Evolutionary conservation across 2,797 vertebrate genomes (phyloP).

Genomic region (Alcedo quadribrachys): DNA sequence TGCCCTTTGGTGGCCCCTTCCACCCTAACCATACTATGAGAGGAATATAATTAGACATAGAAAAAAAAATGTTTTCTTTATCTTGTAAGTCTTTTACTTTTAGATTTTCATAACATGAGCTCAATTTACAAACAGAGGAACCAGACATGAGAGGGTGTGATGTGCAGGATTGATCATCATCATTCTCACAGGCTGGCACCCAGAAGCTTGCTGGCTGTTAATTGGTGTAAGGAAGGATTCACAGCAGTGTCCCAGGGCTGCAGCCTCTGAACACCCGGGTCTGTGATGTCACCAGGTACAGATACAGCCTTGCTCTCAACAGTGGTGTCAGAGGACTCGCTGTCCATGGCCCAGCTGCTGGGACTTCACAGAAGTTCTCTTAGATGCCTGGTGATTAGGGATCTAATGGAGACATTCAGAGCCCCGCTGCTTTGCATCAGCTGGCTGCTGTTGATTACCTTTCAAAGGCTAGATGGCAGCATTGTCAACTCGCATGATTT

Average conservation of each 20-base stretch:
- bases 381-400: neutral
- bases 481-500: constrained; percentile 51
- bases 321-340: neutral
- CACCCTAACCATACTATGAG: neutral
- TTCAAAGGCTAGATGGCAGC: constrained; percentile 65
- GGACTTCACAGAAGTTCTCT: neutral
- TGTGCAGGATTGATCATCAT: neutral
- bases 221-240: neutral
- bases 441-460: neutral
- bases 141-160: neutral
- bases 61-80: neutral
- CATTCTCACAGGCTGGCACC: neutral
- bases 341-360: neutral
- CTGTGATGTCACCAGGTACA: neutral
- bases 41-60: neutral
- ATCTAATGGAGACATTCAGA: neutral
- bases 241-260: neutral
- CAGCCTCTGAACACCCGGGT: neutral
- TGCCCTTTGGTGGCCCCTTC: too few species aligned
- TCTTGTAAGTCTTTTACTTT: neutral
- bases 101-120: neutral
- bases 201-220: neutral
- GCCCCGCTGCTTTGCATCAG: neutral
- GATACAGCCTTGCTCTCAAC: neutral
- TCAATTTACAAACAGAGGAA: neutral